A percentile compares a stretch with the other conserved stretches of the same genome.
Evolutionary conservation across 2,888 invertebrate genomes (phyloP).

Genomic region (Latrodectus hesperus): DNA sequence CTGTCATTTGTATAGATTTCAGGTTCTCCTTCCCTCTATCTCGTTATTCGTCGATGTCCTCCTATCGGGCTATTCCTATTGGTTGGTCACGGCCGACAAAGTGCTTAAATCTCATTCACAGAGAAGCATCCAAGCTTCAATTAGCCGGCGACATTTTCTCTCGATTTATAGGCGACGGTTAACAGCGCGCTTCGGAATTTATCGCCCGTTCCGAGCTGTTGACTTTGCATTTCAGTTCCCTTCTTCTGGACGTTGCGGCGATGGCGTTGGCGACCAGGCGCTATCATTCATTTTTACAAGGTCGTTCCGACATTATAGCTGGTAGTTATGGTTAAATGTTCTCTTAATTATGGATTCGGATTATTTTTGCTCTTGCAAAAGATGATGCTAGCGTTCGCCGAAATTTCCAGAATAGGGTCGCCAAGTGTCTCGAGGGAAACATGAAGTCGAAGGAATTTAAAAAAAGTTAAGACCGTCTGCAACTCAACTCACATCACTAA

Average conservation of each 20-base stretch:
- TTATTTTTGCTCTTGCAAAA: background rate
- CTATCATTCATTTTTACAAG: slow-evolving; percentile 26
- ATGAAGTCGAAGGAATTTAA: no score
- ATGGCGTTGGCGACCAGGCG: background rate
- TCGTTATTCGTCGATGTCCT: slow-evolving; percentile 8
- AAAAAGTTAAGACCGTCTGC: no score
- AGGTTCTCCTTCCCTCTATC: slow-evolving; percentile 10
- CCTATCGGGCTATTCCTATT: slow-evolving; percentile 12
- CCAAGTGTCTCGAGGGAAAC: no score
- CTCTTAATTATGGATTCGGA: background rate
- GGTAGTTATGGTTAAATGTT: slow-evolving; percentile 3
- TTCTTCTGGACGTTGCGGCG: background rate
- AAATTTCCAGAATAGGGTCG: no score
- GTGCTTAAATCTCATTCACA: slow-evolving; percentile 44
- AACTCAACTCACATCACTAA: no score
- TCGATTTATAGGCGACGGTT: slow-evolving; percentile 42
- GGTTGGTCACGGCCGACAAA: slow-evolving; percentile 16
- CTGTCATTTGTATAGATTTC: slow-evolving; percentile 26
- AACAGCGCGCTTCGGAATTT: slow-evolving; percentile 18
- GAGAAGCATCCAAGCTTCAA: slow-evolving; percentile 20
- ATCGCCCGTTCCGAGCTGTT: slow-evolving; percentile 41
- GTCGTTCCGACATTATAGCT: slow-evolving; percentile 20
- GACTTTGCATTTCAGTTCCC: slow-evolving; percentile 31
- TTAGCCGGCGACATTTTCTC: slow-evolving; percentile 32
- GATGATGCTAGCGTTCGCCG: background rate